These are phyloP conservation scores for Ceyx melanurus DNA, from an alignment of 2,113 vertebrate species.

Conservation along the genomic window DNA sequence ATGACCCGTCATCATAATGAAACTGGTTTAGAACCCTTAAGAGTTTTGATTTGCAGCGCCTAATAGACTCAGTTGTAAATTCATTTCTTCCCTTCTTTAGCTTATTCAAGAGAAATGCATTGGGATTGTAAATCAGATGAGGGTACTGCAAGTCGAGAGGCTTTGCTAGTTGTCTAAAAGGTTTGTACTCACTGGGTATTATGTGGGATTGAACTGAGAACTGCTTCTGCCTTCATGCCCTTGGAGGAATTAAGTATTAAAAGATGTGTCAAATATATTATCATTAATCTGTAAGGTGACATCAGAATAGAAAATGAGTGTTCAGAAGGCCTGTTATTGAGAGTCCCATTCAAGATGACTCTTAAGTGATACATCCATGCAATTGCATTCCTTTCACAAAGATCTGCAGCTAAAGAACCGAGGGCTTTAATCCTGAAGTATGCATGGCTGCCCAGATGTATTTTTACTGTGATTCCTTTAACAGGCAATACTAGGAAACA, in stretches of 20 bases:
- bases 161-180: background rate
- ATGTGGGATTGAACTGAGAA: background rate
- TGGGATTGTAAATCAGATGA: background rate
- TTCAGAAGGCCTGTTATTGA: background rate
- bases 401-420: background rate
- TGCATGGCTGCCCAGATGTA: rapidly evolving
- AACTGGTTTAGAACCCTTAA: background rate
- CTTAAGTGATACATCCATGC: background rate
- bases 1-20: background rate
- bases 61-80: background rate
- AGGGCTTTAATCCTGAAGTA: background rate
- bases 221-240: background rate
- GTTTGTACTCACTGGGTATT: background rate
- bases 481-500: background rate
- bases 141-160: background rate
- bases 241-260: background rate
- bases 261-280: background rate
- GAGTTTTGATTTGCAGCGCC: background rate
- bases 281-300: background rate
- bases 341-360: background rate
- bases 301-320: background rate
- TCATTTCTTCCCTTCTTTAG: background rate
- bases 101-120: background rate
- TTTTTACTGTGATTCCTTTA: background rate
- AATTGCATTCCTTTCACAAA: background rate